Evolutionary conservation across 2,113 vertebrate genomes (phyloP).

Genomic region (Nibea albiflora): DNA sequence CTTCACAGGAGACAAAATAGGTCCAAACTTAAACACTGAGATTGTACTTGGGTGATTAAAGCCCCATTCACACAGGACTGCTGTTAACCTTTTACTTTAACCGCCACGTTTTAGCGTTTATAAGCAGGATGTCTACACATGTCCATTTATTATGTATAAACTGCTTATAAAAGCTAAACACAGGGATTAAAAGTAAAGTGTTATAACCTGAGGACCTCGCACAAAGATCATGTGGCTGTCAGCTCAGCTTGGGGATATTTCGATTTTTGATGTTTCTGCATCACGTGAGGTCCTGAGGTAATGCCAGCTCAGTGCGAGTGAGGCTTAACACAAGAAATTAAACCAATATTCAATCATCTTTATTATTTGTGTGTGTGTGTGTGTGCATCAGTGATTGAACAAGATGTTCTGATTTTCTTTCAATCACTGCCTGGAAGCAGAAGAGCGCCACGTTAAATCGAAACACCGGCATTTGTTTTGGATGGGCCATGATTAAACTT

Average conservation of each 20-base stretch:
- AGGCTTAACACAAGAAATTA: conserved; percentile 6
- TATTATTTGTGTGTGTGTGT: too few species aligned
- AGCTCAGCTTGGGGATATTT: neutral
- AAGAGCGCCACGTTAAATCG: neutral
- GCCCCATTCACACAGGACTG: neutral
- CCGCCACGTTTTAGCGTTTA: neutral
- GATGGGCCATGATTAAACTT: neutral
- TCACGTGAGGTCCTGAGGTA: neutral
- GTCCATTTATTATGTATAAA: neutral
- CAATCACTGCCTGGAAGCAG: conserved; percentile 6
- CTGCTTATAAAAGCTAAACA: neutral
- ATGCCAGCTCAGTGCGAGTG: neutral
- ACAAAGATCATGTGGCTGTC: too few species aligned
- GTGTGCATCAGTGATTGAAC: neutral
- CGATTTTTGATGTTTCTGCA: too few species aligned
- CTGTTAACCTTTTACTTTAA: neutral
- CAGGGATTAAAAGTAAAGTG: neutral
- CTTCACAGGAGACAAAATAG: conserved; percentile 51
- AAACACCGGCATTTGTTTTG: neutral
- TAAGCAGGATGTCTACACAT: neutral
- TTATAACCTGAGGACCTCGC: conserved; percentile 1
- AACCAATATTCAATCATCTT: neutral
- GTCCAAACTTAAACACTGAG: conserved; percentile 34
- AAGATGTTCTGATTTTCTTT: neutral
- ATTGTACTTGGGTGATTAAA: neutral